Evolutionary conservation across 2,888 invertebrate genomes (phyloP).

Genomic region (Frankliniella fusca): DNA sequence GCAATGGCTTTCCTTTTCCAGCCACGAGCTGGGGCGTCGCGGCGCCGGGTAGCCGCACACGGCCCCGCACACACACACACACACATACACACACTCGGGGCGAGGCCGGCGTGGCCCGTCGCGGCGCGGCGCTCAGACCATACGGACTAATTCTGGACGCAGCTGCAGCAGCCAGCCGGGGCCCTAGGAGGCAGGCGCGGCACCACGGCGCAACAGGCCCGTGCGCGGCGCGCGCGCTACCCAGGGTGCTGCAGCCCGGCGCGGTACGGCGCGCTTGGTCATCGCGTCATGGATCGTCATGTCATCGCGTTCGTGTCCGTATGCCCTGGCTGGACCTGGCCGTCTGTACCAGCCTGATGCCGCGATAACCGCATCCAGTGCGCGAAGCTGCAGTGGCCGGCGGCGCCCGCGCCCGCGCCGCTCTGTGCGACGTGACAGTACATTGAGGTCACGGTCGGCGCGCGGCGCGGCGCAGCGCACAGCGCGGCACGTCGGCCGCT

Average conservation of each 20-base stretch:
- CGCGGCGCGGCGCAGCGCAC: neutral
- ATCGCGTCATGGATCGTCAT: too few relatives aligned
- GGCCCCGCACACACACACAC: neutral
- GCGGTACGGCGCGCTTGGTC: too few relatives aligned
- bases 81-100: neutral
- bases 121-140: neutral
- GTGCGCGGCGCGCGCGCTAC: too few relatives aligned
- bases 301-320: neutral
- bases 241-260: too few relatives aligned
- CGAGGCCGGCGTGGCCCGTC: neutral
- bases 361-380: too few relatives aligned
- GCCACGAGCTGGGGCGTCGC: neutral
- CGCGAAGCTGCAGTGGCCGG: neutral
- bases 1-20: neutral
- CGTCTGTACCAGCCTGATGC: too few relatives aligned
- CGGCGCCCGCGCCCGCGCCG: neutral
- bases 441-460: neutral
- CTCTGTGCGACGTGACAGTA: neutral
- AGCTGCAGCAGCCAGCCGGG: neutral
- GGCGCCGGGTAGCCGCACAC: too few relatives aligned
- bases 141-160: neutral
- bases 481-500: neutral
- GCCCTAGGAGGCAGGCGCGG: neutral
- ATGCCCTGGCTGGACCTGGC: neutral
- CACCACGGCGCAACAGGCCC: too few relatives aligned